Evolutionary conservation across 1,140 invertebrate species (phyloP), one percentile per base, ranked within the genome.

Genomic region (Drosophila paulistorum): DNA sequence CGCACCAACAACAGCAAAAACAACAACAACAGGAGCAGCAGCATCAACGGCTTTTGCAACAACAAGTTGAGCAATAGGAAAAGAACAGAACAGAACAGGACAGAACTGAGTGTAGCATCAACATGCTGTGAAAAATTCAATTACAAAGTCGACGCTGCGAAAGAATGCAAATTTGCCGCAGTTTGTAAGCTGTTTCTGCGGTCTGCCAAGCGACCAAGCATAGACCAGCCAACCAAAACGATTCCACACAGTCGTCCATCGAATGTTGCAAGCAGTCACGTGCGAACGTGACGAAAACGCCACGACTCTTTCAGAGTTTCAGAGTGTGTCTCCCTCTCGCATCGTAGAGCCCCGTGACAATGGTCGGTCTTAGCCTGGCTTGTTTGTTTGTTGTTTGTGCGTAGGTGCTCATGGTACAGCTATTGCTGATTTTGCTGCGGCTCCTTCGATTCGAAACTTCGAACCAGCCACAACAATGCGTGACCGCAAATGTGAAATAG

Each of bases 271-370:
- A 41, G 77, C 67, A 84, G 84, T 89, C 84, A 89, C 84, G 84
- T 89, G 80, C 80, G 84, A 84, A 89, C 84, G 84, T 89, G 84
- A 84, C 85, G 81, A 85, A 81, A 81, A 80, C 84, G 81, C 84
- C 85, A 89, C 81, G 85, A 80, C 45, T 83, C 45, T 83, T 30
- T 86, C 76, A 65, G 81, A 71, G 76, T 74, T 69, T 41, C 78
- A 63, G 30, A 68, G 33, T 73, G n/a, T 45, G 13, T 45, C 13
- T 45, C 4, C 3, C 7, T 14, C 45, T 48, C 14, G 13, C 9
- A 17, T 45, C 35, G 10, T 10, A 37, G 35, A 9, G 10, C 35
- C 10, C 11, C 11, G 11, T 51, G 45, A 51, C 45, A 51, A 59
- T 59, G 33, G 30, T 37, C 5, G 33, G n/a, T 37, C 35, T 14